Percentiles rank a stretch among this genome's conserved stretches.
These are phyloP conservation scores for Tanytarsus gracilentus DNA, from an alignment of 2,888 invertebrate genomes.

Conservation along the genomic window DNA sequence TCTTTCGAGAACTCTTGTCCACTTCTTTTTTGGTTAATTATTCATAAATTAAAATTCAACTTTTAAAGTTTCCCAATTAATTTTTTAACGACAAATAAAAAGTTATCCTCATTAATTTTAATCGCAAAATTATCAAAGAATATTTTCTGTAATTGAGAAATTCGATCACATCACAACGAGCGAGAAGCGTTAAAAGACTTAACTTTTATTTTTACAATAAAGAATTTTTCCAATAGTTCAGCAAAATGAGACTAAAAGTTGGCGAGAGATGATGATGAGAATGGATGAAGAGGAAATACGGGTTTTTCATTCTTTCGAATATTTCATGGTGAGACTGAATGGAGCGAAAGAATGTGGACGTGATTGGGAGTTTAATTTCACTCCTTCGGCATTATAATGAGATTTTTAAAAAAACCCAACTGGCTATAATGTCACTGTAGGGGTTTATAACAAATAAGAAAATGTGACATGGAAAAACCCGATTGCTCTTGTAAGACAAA, in stretches of 20 bases:
- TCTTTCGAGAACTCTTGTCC: too few species aligned
- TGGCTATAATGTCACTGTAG: constrained; percentile 9
- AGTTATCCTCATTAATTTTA: too few species aligned
- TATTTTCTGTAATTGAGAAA: neutral
- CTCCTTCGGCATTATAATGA: constrained; percentile 21
- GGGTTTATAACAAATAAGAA: neutral
- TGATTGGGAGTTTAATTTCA: constrained; percentile 25
- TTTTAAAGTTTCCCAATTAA: too few species aligned
- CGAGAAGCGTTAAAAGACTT: neutral
- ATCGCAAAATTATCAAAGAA: too few species aligned
- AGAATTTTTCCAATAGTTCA: neutral
- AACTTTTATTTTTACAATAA: neutral
- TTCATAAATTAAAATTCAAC: too few species aligned
- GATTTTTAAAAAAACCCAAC: constrained; percentile 19
- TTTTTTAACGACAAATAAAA: too few species aligned
- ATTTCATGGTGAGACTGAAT: too few species aligned
- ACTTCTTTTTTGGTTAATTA: too few species aligned
- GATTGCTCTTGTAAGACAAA: too few species aligned
- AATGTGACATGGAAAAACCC: neutral
- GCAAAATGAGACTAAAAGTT: neutral
- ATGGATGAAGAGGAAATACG: neutral
- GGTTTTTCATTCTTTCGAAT: too few species aligned
- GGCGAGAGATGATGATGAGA: neutral
- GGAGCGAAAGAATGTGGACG: constrained; percentile 9
- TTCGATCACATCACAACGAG: neutral